A percentile compares a stretch with the other conserved stretches of the same genome.
phyloP scores from a whole-genome alignment of 2,888 invertebrate genomes.

The Diadegma fenestrale region DNA sequence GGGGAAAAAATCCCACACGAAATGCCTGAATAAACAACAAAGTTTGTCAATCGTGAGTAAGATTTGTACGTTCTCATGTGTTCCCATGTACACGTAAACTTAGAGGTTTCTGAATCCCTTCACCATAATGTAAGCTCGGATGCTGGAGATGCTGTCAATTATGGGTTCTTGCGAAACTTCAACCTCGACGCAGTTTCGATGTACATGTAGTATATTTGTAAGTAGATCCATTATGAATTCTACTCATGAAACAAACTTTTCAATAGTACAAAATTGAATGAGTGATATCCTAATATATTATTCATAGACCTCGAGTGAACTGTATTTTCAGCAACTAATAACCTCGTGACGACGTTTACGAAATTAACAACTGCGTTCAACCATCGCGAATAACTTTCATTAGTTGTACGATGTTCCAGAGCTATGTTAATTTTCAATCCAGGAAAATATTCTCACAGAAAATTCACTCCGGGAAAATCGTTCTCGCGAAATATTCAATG shows the following conservation, averaged over 20 bases:
- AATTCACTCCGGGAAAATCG: no score
- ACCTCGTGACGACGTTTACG: neutral
- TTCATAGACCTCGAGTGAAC: neutral
- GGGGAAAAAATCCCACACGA: neutral
- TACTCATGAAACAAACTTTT: conserved; percentile 25
- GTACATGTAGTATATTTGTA: neutral
- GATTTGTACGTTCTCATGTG: neutral
- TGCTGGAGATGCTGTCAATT: conserved; percentile 10
- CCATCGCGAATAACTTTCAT: neutral
- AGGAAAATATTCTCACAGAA: no score
- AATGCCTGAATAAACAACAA: neutral
- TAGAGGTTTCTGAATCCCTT: neutral
- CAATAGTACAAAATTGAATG: neutral
- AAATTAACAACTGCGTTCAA: neutral
- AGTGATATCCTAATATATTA: conserved; percentile 11
- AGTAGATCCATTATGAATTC: conserved; percentile 3
- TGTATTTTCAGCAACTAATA: neutral
- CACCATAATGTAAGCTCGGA: neutral
- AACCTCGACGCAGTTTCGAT: neutral
- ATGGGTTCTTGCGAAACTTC: conserved; percentile 2
- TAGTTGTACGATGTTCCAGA: neutral
- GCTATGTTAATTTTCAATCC: neutral
- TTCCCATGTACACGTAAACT: neutral
- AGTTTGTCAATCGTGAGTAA: neutral
- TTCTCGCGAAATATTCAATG: no score